These are phyloP conservation scores for Hylaea fasciaria DNA, from an alignment of 2,888 invertebrate species.

Conservation along the genomic window DNA sequence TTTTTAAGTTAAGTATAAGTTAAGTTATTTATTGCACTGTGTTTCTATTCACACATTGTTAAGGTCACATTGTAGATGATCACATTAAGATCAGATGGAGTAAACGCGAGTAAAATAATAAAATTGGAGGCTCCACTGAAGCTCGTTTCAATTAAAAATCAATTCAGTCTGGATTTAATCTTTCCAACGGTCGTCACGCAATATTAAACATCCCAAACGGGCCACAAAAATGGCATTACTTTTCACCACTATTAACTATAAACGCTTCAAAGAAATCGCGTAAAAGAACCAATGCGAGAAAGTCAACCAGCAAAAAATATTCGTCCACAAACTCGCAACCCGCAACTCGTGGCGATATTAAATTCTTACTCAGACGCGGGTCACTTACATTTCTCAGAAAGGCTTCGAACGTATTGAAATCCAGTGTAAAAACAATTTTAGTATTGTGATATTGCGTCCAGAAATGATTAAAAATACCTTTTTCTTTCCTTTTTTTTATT, in stretches of 20 bases:
- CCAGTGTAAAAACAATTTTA: conserved; percentile 19
- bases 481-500: too few species aligned
- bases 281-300: conserved; percentile 46
- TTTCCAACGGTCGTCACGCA: conserved; percentile 3
- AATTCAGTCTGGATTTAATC: conserved; percentile 1
- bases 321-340: conserved; percentile 34
- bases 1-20: too few species aligned
- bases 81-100: too few species aligned
- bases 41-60: too few species aligned
- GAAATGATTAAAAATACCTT: not conserved
- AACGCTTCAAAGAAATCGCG: conserved; percentile 39
- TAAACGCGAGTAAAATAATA: too few species aligned
- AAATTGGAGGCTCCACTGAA: not conserved
- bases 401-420: conserved; percentile 24
- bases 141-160: too few species aligned
- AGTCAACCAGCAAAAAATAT: conserved; percentile 49
- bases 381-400: conserved; percentile 39
- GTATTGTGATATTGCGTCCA: conserved; percentile 1
- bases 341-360: conserved; percentile 52
- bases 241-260: conserved; percentile 19
- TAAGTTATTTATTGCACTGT: too few species aligned
- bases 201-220: conserved; percentile 5
- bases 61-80: too few species aligned
- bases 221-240: conserved; percentile 11
- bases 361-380: conserved; percentile 49